Conservation (phyloP, 2,113 vertebrate species). For the Chaetorhynchus papuensis region DNA sequence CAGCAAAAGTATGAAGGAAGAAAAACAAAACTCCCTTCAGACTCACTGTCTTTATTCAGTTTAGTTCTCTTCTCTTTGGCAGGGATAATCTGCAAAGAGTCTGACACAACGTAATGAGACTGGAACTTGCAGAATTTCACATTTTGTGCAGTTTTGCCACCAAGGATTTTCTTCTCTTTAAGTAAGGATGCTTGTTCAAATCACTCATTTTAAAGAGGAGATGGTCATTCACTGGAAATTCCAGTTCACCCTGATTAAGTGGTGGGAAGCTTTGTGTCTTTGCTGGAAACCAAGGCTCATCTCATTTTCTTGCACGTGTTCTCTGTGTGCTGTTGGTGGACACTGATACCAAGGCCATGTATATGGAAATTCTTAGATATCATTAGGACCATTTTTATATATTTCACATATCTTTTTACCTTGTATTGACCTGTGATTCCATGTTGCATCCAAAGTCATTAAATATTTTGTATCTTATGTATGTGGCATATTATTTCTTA, state of each 20-base stretch:
- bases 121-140: neutral
- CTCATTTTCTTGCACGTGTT: accelerated
- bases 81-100: neutral
- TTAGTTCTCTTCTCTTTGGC: neutral
- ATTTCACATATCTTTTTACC: neutral
- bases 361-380: neutral
- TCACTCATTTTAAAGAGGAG: neutral
- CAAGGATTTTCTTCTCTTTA: neutral
- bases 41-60: neutral
- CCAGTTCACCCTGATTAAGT: accelerated
- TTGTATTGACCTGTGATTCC: accelerated
- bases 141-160: neutral
- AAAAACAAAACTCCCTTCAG: accelerated
- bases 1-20: neutral
- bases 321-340: neutral
- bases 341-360: accelerated
- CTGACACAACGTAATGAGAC: neutral
- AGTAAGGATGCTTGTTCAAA: neutral
- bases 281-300: neutral
- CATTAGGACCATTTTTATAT: accelerated
- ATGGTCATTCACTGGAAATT: neutral
- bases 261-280: neutral
- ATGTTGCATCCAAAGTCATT: neutral
- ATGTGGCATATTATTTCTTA: neutral
- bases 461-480: neutral